phyloP scores from a whole-genome alignment of 2,797 vertebrate species.

The Adelosebastes latens region DNA sequence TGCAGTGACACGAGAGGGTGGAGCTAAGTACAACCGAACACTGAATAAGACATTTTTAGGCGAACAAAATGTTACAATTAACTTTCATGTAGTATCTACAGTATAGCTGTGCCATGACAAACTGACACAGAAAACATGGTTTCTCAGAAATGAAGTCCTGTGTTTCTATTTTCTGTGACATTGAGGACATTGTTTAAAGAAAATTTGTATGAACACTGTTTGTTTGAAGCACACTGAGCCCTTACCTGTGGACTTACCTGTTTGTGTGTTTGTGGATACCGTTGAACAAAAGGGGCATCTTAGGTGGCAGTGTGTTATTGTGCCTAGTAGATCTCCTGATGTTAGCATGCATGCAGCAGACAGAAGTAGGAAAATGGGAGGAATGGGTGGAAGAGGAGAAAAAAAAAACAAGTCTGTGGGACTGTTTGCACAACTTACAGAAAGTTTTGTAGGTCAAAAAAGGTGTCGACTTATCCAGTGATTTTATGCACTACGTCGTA shows the following conservation, averaged over 20 bases:
- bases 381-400: constrained; percentile 27
- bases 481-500: constrained; percentile 14
- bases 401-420: constrained; percentile 20
- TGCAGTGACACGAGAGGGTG: no score
- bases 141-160: neutral
- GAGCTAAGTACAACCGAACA: no score
- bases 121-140: no score
- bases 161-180: no score
- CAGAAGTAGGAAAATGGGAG: constrained; percentile 42
- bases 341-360: constrained; percentile 73
- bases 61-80: no score
- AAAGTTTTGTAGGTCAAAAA: constrained; percentile 15
- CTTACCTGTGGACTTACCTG: constrained; percentile 83
- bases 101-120: no score
- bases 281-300: constrained; percentile 91
- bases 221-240: constrained; percentile 47
- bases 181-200: no score
- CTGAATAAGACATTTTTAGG: no score
- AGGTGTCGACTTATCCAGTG: constrained; percentile 56
- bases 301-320: constrained; percentile 87
- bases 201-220: neutral
- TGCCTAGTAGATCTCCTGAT: constrained; percentile 85
- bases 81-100: no score
- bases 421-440: constrained; percentile 17
- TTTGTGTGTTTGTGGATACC: constrained; percentile 82